Conservation (phyloP, 2,797 vertebrate species). For the Ciconia nigra region DNA sequence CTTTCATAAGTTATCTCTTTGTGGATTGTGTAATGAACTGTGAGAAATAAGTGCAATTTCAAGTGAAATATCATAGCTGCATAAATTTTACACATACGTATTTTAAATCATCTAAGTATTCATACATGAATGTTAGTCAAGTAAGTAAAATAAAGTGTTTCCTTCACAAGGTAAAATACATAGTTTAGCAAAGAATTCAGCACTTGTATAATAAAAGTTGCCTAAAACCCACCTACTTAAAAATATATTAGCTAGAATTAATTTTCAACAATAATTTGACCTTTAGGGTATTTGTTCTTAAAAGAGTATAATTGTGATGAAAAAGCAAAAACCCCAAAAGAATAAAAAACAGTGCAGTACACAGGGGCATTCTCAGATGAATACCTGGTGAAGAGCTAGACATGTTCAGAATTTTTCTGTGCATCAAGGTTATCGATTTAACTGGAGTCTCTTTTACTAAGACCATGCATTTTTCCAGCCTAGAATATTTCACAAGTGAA, state of each 20-base stretch:
- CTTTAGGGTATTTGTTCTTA: not conserved
- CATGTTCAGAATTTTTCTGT: slow-evolving; percentile 46
- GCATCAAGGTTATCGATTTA: slow-evolving; percentile 48
- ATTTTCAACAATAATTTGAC: slow-evolving; percentile 19
- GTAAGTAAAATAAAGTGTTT: not conserved
- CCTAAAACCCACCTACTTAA: not conserved
- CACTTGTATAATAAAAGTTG: not conserved
- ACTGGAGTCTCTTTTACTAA: slow-evolving; percentile 50
- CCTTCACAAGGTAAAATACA: not conserved
- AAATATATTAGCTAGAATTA: not conserved
- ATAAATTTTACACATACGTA: not conserved
- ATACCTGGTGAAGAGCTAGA: slow-evolving; percentile 36
- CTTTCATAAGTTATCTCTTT: not conserved
- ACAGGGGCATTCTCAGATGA: slow-evolving; percentile 26
- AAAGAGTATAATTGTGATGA: not conserved
- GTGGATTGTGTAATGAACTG: not conserved
- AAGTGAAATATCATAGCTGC: not conserved
- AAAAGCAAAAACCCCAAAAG: slow-evolving; percentile 43
- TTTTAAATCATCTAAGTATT: not conserved
- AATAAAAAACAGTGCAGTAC: slow-evolving; percentile 21
- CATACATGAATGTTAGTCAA: not conserved
- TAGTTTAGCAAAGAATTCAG: not conserved
- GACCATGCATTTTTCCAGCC: slow-evolving; percentile 56
- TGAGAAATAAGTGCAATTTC: not conserved
- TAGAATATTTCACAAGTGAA: slow-evolving; percentile 66